Base-by-base conservation (phyloP, 1,140 invertebrate genomes). In the Bombus sibiricus region DNA sequence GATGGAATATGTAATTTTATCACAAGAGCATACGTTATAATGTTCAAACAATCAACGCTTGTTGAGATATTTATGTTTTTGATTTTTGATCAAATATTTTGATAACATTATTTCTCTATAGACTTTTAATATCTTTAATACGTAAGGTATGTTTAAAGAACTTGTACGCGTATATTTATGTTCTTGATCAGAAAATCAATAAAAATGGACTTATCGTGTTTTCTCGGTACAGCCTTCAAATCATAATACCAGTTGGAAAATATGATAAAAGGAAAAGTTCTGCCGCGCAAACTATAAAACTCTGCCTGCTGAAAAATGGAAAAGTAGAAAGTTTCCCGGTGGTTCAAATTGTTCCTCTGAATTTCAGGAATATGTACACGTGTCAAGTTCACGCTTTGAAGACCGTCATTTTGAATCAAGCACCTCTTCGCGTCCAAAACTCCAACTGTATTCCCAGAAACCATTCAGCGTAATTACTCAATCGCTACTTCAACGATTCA, bases 391-490 rank as follows among this genome's bases (percentile, higher is more conserved):
- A 28, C 10, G 37, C 10, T 39, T 39, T 2, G 37, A 69, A 69
- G 37, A 39, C 9, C 34, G 22, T 39, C 34, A 69, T 37, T 69
- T 69, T 6, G 68, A 69, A 69, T 34, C 9, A 28, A 69, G 68
- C 34, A 25, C 10, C 68, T 69, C 68, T 25, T 28, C 34, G 34
- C 37, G 68, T 25, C 37, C 68, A 69, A 69, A 69, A 69, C 68
- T 69, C 73, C 43, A 53, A 32, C 43, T 74, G n/a, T 32, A 74
- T 53, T 53, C 73, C 32, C 41, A 53, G 73, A 74, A 74, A 34
- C 32, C 43, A 74, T 74, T 74, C 12, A 34, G 18, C 41, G 43
- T 74, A 74, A 74, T 74, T 74, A 74, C 43, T 74, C 73, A 53
- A 74, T 74, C 43, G 32, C 41, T 53, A 10, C 22, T n/a, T 12